Evolutionary conservation across 2,113 vertebrate species (phyloP).

Genomic region (Sinocyclocheilus anshuiensis): DNA sequence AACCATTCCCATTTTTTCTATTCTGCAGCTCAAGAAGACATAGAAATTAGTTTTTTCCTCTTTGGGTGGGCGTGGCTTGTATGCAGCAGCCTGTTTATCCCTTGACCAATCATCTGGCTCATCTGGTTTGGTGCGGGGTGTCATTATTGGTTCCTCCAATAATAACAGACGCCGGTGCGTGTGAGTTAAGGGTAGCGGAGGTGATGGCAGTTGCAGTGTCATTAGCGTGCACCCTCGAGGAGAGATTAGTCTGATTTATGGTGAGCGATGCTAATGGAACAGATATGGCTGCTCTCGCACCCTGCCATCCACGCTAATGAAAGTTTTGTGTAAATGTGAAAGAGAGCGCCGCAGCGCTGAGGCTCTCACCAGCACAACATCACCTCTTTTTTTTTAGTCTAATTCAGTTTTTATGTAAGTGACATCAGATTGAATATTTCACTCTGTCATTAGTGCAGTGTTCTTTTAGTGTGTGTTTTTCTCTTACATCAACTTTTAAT

Average conservation of each 20-base stretch:
- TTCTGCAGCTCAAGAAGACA: neutral
- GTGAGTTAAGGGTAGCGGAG: slow-evolving; percentile 46
- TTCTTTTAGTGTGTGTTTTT: slow-evolving; percentile 42
- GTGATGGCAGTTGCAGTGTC: slow-evolving; percentile 60
- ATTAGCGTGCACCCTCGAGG: slow-evolving; percentile 72
- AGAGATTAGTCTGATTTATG: slow-evolving; percentile 81
- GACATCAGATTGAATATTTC: slow-evolving; percentile 40
- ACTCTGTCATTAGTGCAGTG: slow-evolving; percentile 32
- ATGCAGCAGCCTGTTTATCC: slow-evolving; percentile 2
- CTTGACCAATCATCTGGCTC: slow-evolving; percentile 42
- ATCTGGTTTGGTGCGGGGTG: neutral
- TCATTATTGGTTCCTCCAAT: too few relatives aligned
- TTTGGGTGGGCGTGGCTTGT: neutral
- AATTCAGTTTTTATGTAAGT: slow-evolving; percentile 28
- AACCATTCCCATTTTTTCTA: neutral
- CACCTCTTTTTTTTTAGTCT: slow-evolving; percentile 49
- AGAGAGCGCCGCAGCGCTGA: slow-evolving; percentile 53
- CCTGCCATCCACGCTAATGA: slow-evolving; percentile 78
- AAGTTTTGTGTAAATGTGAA: slow-evolving; percentile 82
- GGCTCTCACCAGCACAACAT: slow-evolving; percentile 3
- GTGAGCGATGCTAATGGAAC: slow-evolving; percentile 74
- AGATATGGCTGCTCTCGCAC: slow-evolving; percentile 67
- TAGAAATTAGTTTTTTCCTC: neutral
- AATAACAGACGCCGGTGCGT: slow-evolving; percentile 38
- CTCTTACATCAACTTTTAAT: slow-evolving; percentile 16